These are phyloP conservation scores for Ochotona curzoniae DNA, from an alignment of 2,113 vertebrate genomes.

Conservation along the genomic window DNA sequence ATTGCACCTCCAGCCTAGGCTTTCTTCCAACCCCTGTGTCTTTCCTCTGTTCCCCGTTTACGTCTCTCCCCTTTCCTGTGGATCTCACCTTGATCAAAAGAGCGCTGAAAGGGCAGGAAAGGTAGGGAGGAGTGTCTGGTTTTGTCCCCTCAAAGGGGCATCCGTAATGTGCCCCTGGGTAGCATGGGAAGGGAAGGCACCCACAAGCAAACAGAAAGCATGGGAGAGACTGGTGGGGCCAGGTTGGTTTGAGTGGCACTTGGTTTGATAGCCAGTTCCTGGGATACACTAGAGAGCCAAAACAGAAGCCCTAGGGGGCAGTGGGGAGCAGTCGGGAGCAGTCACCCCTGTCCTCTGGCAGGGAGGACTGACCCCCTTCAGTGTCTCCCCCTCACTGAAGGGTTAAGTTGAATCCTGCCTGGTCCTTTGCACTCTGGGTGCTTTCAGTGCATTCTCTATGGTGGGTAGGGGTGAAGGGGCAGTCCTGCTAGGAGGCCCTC, in stretches of 20 bases:
- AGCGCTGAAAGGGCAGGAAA: background rate
- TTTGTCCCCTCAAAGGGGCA: background rate
- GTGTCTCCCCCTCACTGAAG: background rate
- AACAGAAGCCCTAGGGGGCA: background rate
- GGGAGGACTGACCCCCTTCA: background rate
- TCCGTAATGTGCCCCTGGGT: background rate
- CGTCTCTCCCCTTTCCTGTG: background rate
- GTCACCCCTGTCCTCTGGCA: background rate
- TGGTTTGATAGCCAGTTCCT: background rate
- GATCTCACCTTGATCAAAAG: background rate
- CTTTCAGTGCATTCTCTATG: background rate
- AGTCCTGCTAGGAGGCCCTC: background rate
- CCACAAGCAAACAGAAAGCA: background rate
- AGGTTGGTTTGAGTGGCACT: background rate
- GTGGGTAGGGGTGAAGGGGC: no score
- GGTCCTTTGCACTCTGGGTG: background rate
- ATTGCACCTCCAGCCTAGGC: background rate
- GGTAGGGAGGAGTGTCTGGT: background rate
- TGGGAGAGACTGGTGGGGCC: background rate
- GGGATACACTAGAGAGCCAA: background rate
- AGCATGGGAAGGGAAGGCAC: background rate
- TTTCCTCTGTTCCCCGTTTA: background rate
- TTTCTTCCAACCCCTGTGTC: background rate
- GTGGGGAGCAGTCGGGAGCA: no score
- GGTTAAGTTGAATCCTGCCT: background rate